These are phyloP conservation scores for Plebejus argus DNA, from an alignment of 2,888 invertebrate species.

Conservation along the genomic window DNA sequence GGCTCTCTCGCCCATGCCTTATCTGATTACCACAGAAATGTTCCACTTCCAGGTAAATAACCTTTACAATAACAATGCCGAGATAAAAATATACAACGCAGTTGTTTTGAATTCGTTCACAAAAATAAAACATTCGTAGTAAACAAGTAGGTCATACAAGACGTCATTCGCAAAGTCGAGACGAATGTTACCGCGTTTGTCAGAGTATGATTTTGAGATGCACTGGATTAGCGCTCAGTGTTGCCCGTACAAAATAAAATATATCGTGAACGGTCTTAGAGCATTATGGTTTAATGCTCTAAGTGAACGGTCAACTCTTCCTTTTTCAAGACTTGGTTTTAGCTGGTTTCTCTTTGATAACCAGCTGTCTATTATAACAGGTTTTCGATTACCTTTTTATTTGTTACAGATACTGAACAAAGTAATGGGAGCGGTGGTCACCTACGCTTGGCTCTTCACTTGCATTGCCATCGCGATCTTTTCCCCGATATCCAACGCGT, in stretches of 20 bases:
- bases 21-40: conserved; percentile 56
- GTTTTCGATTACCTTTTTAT: too few relatives aligned
- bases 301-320: too few relatives aligned
- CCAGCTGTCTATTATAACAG: too few relatives aligned
- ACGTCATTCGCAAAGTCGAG: background rate
- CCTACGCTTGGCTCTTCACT: conserved; percentile 59
- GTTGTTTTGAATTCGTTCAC: background rate
- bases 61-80: background rate
- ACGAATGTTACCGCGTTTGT: background rate
- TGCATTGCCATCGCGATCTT: conserved; percentile 49
- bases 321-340: too few relatives aligned
- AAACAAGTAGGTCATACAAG: background rate
- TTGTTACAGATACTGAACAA: conserved; percentile 58
- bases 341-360: too few relatives aligned
- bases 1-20: conserved; percentile 52
- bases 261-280: too few relatives aligned
- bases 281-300: too few relatives aligned
- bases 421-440: conserved; percentile 55
- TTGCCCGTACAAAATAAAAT: too few relatives aligned
- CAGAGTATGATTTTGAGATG: too few relatives aligned
- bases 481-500: conserved; percentile 41
- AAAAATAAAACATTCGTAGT: background rate
- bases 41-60: conserved; percentile 55
- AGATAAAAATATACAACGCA: background rate
- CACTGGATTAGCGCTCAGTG: too few relatives aligned